phyloP scores from a whole-genome alignment of 2,797 vertebrate genomes.

The Netta rufina region DNA sequence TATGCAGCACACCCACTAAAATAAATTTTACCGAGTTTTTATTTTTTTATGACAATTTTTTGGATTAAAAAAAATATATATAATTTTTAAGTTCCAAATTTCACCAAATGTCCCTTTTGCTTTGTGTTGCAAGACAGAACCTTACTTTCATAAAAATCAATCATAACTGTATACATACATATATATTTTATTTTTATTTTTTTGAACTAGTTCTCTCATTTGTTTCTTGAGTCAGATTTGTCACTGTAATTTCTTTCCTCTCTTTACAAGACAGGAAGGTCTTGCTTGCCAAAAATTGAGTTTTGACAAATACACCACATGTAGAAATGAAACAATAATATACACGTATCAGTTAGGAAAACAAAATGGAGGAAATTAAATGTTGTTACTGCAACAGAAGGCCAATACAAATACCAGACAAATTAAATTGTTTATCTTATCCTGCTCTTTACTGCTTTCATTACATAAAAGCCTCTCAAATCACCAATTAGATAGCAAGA shows the following conservation, averaged over 20 bases:
- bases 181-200: background rate
- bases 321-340: background rate
- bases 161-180: background rate
- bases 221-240: background rate
- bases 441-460: background rate
- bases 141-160: background rate
- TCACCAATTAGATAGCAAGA: background rate
- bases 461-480: background rate
- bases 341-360: background rate
- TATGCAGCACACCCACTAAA: background rate
- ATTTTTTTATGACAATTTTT: background rate
- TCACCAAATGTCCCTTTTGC: background rate
- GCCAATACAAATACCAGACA: background rate
- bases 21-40: background rate
- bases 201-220: background rate
- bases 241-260: background rate
- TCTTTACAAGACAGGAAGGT: background rate
- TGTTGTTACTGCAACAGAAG: background rate
- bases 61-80: background rate
- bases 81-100: background rate
- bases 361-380: background rate
- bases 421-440: background rate
- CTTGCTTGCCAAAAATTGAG: background rate
- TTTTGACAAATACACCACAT: background rate
- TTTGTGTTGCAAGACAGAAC: background rate